Evolutionary conservation across 2,888 invertebrate genomes (phyloP).

Genomic region (Mactromeris polynyma): DNA sequence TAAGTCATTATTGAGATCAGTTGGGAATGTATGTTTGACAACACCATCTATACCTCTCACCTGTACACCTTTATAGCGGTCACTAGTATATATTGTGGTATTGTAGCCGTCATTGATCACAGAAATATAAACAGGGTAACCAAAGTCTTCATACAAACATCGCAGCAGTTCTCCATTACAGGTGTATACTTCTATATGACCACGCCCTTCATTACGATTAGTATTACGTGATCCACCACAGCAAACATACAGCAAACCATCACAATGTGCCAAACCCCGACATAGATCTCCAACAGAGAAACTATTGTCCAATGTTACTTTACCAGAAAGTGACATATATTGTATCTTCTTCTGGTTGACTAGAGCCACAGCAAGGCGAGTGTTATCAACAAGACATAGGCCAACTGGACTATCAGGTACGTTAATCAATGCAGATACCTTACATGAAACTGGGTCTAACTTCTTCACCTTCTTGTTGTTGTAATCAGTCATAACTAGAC

Average conservation of each 20-base stretch:
- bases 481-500: neutral
- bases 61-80: neutral
- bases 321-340: neutral
- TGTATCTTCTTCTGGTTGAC: neutral
- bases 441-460: neutral
- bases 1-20: neutral
- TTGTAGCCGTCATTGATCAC: neutral
- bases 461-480: conserved; percentile 6
- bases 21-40: neutral
- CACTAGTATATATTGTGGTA: neutral
- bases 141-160: neutral
- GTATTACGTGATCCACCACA: conserved; percentile 10
- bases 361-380: neutral
- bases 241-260: conserved; percentile 15
- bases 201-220: neutral
- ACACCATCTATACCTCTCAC: neutral
- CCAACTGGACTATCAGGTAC: neutral
- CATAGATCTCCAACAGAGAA: conserved; percentile 17
- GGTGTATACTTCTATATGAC: conserved; percentile 24
- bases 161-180: neutral
- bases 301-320: neutral
- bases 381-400: neutral
- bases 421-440: neutral
- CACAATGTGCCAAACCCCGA: neutral
- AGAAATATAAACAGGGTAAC: neutral